Base-by-base conservation (phyloP, 2,888 invertebrate species). In the Drosophila nr. fundita region DNA sequence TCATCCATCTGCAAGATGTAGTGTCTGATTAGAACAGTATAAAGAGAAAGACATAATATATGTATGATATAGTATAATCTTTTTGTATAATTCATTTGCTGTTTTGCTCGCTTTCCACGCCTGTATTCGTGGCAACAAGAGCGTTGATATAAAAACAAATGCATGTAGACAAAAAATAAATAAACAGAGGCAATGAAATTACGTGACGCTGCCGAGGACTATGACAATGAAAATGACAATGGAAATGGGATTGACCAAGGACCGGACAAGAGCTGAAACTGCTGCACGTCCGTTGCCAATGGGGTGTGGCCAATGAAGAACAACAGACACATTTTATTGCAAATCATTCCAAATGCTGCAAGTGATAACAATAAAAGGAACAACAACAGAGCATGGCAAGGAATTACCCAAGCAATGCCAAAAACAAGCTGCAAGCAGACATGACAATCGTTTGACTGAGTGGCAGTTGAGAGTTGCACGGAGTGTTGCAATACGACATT, bases 281-380 rank as follows among this genome's bases (percentile, higher is more conserved):
- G 30, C 75, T 73, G 81, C 90, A 88, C 87, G 90, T 90, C 85
- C 75, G 85, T 77, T 82, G 74, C 71, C 90, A 90, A 88, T 88
- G 88, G 89, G 90, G 89, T 89, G 78, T 89, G 84, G 81, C 87
- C 84, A 80, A 80, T 86, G 87, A 83, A 68, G 83, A 78, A 76
- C 68, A 65, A 53, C 77, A 87, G 90, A 85, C 85, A 88, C 87
- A 89, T 87, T 87, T 87, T 90, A 90, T 87, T 84, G 90, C 87
- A 90, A 87, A 87, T 90, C 90, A 87, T 89, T 90, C 90, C 87
- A 90, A 86, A 90, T 87, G 89, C 87, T 90, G 87, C 89, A 86
- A 90, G 86, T 90, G 84, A 83, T 89, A 83, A 83, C 83, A 86
- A 75, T 70, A 69, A 64, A 61, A 73, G 55, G 53, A 66, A 50